These are phyloP conservation scores for Ophioninae sp. DNA, from an alignment of 2,888 invertebrate genomes.

Conservation along the genomic window DNA sequence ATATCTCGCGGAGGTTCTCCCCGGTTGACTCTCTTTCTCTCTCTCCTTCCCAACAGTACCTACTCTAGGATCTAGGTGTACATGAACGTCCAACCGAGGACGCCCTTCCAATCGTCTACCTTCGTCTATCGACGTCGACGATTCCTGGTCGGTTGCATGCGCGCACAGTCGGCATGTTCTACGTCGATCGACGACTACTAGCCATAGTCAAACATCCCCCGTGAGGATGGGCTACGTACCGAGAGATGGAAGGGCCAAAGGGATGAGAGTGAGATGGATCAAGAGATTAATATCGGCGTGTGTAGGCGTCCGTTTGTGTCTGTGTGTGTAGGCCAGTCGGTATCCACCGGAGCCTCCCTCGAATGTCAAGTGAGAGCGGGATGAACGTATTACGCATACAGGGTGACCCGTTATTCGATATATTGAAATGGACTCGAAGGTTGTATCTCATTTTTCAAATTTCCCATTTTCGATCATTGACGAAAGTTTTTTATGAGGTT, in stretches of 20 bases:
- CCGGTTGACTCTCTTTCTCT: conserved; percentile 61
- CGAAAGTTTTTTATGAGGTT: too few species aligned
- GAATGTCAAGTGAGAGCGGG: conserved; percentile 51
- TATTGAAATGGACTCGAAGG: too few species aligned
- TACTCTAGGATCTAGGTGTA: conserved; percentile 33
- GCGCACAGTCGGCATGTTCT: conserved; percentile 51
- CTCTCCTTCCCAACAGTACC: conserved; percentile 21
- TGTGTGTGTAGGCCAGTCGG: conserved; percentile 14
- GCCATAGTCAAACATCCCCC: conserved; percentile 52
- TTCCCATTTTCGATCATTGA: too few species aligned
- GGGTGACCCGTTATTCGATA: background rate
- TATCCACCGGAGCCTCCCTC: conserved; percentile 50
- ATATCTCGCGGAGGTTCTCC: conserved; percentile 78
- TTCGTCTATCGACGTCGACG: conserved; percentile 48
- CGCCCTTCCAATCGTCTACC: conserved; percentile 52
- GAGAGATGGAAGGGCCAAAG: conserved; percentile 36
- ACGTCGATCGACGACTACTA: conserved; percentile 55
- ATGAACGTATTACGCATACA: conserved; percentile 31
- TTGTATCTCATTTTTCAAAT: too few species aligned
- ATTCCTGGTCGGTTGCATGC: conserved; percentile 46
- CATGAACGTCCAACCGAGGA: conserved; percentile 41
- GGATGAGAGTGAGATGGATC: conserved; percentile 58
- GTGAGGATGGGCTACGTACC: conserved; percentile 17
- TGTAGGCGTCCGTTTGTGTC: conserved; percentile 22
- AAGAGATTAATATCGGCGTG: conserved; percentile 64